phyloP scores from a whole-genome alignment of 2,113 vertebrate species.

The Cinclus cinclus region DNA sequence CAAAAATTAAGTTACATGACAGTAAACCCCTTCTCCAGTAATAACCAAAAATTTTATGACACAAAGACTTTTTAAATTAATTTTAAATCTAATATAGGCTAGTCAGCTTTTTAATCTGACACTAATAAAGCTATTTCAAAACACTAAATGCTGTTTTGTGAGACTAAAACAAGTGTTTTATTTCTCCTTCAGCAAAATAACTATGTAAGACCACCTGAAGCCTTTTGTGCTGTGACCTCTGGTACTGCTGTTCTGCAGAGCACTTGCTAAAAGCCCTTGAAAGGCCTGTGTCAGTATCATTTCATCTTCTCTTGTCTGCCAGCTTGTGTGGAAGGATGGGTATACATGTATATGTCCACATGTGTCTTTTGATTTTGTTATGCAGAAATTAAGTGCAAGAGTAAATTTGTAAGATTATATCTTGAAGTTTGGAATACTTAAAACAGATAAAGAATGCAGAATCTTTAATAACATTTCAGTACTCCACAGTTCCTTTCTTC shows the following conservation, averaged over 20 bases:
- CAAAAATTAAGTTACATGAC: not conserved
- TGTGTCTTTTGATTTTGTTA: not conserved
- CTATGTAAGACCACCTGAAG: not conserved
- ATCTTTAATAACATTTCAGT: not conserved
- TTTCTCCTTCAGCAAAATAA: conserved; percentile 16
- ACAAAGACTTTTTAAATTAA: not conserved
- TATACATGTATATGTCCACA: not conserved
- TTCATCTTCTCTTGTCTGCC: not conserved
- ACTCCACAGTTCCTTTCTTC: not conserved
- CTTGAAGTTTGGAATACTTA: not conserved
- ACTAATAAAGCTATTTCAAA: conserved; percentile 26
- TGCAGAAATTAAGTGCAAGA: not conserved
- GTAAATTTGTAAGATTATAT: not conserved
- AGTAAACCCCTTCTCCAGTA: not conserved
- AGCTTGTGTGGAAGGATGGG: not conserved
- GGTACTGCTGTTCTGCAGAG: not conserved
- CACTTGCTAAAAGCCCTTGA: not conserved
- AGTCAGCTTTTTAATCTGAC: conserved; percentile 13
- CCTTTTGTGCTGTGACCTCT: not conserved
- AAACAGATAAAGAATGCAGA: not conserved
- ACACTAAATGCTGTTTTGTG: conserved; percentile 48
- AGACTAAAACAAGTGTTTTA: conserved; percentile 1
- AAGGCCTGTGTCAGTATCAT: not conserved
- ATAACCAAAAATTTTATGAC: not conserved
- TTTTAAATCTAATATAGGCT: not conserved